These are phyloP conservation scores for Promerops cafer DNA, from an alignment of 2,113 vertebrate species.

Conservation along the genomic window DNA sequence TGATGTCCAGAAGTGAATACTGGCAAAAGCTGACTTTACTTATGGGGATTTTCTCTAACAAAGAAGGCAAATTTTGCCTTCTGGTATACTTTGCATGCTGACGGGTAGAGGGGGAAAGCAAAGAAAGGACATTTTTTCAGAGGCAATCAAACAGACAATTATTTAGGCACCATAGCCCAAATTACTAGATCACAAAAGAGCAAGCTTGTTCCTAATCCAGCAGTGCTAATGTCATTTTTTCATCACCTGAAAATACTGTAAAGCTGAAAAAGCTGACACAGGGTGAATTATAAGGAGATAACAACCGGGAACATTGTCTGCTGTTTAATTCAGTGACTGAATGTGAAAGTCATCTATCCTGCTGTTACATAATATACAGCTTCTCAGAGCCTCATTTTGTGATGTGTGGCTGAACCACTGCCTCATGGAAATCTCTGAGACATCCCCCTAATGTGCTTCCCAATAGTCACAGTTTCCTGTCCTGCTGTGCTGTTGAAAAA, in stretches of 20 bases:
- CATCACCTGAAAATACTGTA: neutral
- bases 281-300: neutral
- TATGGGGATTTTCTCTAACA: neutral
- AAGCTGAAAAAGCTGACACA: neutral
- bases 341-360: neutral
- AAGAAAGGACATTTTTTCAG: neutral
- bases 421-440: neutral
- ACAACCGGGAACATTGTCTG: fast-evolving
- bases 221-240: neutral
- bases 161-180: neutral
- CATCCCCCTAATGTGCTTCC: neutral
- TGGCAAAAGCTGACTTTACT: neutral
- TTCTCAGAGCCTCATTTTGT: neutral
- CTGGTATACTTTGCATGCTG: neutral
- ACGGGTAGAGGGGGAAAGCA: neutral
- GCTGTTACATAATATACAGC: neutral
- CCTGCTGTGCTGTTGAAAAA: neutral
- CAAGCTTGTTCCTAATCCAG: neutral
- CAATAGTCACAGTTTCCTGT: neutral
- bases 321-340: neutral
- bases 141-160: neutral
- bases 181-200: neutral
- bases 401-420: neutral
- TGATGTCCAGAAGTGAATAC: neutral
- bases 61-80: neutral